Evolutionary conservation across 2,797 vertebrate genomes (phyloP).

Genomic region (Octomys mimax): DNA sequence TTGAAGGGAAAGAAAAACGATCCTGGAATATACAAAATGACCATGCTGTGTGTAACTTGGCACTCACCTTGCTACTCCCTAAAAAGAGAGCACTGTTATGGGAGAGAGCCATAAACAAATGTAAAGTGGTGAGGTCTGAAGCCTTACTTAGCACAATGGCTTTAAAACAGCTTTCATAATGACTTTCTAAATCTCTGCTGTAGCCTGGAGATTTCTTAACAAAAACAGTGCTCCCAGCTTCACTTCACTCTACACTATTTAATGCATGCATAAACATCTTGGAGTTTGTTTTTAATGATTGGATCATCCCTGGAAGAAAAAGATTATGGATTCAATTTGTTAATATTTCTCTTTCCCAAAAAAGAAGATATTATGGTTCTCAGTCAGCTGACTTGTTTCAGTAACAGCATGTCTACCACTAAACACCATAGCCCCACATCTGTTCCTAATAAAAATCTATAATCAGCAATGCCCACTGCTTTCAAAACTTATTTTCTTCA

Average conservation of each 20-base stretch:
- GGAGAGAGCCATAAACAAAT: background rate
- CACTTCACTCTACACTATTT: background rate
- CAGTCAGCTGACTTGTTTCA: conserved; percentile 71
- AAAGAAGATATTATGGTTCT: conserved; percentile 58
- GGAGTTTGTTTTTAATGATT: conserved; percentile 48
- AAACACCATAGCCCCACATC: conserved; percentile 72
- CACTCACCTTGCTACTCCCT: background rate
- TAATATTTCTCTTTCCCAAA: conserved; percentile 67
- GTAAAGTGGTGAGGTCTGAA: background rate
- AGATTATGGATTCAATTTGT: conserved; percentile 61
- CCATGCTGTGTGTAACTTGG: background rate
- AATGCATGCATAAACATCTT: background rate
- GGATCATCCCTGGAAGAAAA: conserved; percentile 44
- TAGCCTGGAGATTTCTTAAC: background rate
- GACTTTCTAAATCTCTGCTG: conserved; percentile 36
- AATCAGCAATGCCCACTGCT: conserved; percentile 79
- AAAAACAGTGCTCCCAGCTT: background rate
- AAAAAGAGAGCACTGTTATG: background rate
- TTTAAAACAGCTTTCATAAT: background rate
- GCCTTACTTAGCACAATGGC: background rate
- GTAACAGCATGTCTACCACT: conserved; percentile 66
- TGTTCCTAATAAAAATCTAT: conserved; percentile 81
- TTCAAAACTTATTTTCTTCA: conserved; percentile 82
- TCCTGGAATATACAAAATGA: too few species aligned
- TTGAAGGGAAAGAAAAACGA: conserved; percentile 1